These are phyloP conservation scores for Acrobasis suavella DNA, from an alignment of 2,888 invertebrate genomes.

Conservation along the genomic window DNA sequence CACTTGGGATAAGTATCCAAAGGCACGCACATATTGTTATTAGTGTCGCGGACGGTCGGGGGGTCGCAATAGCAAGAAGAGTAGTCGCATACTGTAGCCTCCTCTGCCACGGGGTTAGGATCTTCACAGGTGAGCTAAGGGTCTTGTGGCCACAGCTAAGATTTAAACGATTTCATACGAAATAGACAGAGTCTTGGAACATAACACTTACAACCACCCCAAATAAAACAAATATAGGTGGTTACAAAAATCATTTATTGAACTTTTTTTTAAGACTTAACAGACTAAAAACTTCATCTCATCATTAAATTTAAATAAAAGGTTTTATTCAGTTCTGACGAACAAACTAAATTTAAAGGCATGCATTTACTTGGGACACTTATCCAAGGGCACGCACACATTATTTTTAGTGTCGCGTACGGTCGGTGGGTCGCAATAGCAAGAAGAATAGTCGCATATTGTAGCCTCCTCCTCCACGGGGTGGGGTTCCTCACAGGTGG, in stretches of 20 bases:
- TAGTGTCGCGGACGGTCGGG: conserved; percentile 52
- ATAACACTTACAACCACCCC: too few relatives aligned
- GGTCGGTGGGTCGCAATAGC: conserved; percentile 56
- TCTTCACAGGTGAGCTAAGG: conserved; percentile 56
- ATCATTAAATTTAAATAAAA: too few relatives aligned
- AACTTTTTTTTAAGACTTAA: too few relatives aligned
- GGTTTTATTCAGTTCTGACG: too few relatives aligned
- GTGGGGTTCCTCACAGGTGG: conserved; percentile 54
- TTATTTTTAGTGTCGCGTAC: conserved; percentile 47
- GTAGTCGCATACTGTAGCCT: conserved; percentile 43
- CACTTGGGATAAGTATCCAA: conserved; percentile 51
- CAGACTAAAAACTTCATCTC: too few relatives aligned
- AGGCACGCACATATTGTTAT: conserved; percentile 46
- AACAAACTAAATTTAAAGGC: too few relatives aligned
- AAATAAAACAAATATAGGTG: too few relatives aligned
- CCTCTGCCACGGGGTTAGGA: conserved; percentile 42
- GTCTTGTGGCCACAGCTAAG: conserved; percentile 32
- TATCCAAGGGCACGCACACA: conserved; percentile 48
- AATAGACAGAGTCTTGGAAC: too few relatives aligned
- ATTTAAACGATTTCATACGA: too few relatives aligned
- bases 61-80: conserved; percentile 55
- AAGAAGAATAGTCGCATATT: conserved; percentile 51
- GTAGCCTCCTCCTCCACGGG: conserved; percentile 34
- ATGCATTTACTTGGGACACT: conserved; percentile 56
- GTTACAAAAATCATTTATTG: too few relatives aligned